Evolutionary conservation across 92 coral and sea anemone species (phyloP), one percentile per base, ranked within the genome.

Genomic region (Hydrozoanthus gracilis): DNA sequence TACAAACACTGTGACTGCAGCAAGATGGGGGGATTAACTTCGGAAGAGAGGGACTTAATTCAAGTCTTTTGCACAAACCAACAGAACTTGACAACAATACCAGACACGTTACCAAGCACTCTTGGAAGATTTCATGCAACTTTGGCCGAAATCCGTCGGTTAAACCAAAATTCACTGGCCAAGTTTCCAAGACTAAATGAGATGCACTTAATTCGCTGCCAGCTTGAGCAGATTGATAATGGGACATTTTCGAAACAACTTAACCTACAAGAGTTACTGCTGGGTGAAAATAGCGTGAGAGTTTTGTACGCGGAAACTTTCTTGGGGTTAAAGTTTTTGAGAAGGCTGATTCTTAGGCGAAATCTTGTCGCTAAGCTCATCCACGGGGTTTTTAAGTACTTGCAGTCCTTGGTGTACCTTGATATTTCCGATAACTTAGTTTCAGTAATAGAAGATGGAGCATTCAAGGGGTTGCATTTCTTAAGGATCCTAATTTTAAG

Each of bases 351-450:
- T 49, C 56, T 94, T 71, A 88, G 76, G 10, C 82, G 89, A 27
- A 94, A 94, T 77, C 45, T 66, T 68, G 88, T 94, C 4, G 71
- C 84, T 47, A 77, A 54, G 45, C 83, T 94, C 56, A 7, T 77
- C 4, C 90, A 55, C 44, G 94, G 88, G 16, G 78, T 86, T 44
- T 94, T 94, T 67, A 11, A 1, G 15, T 46, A 68, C 39, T 69
- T 82, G 47, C 87, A 77, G 20, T 71, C 83, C 4, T 64, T 94
- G 17, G 65, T 55, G 8, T 39, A 51, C 4, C 65, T 94, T 8
- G 89, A 92, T 50, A 77, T 94, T 48, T 88, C 87, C 15, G 88
- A 45, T 12, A 94, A 94, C 75, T 8, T 27, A 5, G 90, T 94
- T 15, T 49, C 54, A 14, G 72, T 45, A 6, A 65, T 93, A 16